phyloP scores from a whole-genome alignment of 2,113 vertebrate species.

The Engystomops pustulosus region DNA sequence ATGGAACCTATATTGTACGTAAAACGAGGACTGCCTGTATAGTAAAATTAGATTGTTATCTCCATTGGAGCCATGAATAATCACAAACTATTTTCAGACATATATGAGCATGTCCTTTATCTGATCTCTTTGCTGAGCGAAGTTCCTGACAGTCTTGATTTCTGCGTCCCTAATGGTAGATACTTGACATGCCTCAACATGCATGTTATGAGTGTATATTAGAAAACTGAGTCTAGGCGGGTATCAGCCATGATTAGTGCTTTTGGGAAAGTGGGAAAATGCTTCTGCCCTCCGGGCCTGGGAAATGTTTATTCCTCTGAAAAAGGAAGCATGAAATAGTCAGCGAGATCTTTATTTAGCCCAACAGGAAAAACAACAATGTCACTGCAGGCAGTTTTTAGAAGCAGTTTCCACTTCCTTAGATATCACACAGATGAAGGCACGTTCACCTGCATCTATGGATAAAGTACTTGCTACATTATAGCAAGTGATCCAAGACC shows the following conservation, averaged over 20 bases:
- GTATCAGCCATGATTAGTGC: neutral
- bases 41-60: too few relatives aligned
- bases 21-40: too few relatives aligned
- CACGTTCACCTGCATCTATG: slow-evolving; percentile 51
- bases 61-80: too few relatives aligned
- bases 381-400: slow-evolving; percentile 32
- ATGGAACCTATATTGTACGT: too few relatives aligned
- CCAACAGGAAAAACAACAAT: slow-evolving; percentile 55
- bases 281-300: slow-evolving; percentile 13
- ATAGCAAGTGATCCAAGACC: neutral
- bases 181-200: neutral
- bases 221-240: neutral
- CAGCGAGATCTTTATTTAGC: slow-evolving; percentile 50
- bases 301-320: slow-evolving; percentile 48
- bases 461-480: slow-evolving; percentile 29
- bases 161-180: neutral
- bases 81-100: too few relatives aligned
- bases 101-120: too few relatives aligned
- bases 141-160: neutral
- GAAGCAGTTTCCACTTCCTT: slow-evolving; percentile 47
- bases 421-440: neutral
- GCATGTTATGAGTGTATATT: neutral
- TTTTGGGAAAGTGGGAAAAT: slow-evolving; percentile 13
- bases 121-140: too few relatives aligned
- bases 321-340: slow-evolving; percentile 40